A percentile compares a stretch with the other conserved stretches of the same genome.
Conservation (phyloP, 1,140 invertebrate genomes). For the Bombus confusus region DNA sequence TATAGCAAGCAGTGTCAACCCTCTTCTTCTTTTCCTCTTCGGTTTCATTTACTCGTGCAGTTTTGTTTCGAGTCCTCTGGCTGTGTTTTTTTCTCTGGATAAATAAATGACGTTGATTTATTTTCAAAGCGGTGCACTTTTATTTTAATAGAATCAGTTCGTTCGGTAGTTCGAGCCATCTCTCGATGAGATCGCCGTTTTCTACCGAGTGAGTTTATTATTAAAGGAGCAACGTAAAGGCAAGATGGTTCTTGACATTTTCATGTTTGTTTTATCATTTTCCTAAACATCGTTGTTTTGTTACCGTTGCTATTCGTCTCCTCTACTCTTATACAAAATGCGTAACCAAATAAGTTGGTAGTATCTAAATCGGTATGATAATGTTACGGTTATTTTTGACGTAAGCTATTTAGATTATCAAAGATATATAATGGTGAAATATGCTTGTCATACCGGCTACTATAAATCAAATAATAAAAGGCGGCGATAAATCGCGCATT, state of each 20-base stretch:
- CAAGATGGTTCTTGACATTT: not conserved
- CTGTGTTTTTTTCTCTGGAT: not conserved
- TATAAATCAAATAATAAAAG: conserved; percentile 3
- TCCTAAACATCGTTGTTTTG: not conserved
- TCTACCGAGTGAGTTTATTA: not conserved
- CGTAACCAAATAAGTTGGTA: too few species aligned
- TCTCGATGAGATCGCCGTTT: not conserved
- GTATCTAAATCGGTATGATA: not conserved
- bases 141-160: not conserved
- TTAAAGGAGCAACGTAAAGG: not conserved
- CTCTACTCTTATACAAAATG: too few species aligned
- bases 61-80: not conserved
- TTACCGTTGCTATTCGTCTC: not conserved
- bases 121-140: not conserved
- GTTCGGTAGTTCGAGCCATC: not conserved
- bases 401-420: not conserved
- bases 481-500: not conserved
- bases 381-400: not conserved
- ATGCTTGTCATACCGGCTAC: not conserved
- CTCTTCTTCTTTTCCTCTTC: too few species aligned
- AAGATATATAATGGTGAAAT: not conserved
- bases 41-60: not conserved
- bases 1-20: too few species aligned
- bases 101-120: not conserved
- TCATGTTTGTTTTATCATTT: not conserved